phyloP scores from a whole-genome alignment of 2,888 invertebrate genomes.

The Nomada fucata region DNA sequence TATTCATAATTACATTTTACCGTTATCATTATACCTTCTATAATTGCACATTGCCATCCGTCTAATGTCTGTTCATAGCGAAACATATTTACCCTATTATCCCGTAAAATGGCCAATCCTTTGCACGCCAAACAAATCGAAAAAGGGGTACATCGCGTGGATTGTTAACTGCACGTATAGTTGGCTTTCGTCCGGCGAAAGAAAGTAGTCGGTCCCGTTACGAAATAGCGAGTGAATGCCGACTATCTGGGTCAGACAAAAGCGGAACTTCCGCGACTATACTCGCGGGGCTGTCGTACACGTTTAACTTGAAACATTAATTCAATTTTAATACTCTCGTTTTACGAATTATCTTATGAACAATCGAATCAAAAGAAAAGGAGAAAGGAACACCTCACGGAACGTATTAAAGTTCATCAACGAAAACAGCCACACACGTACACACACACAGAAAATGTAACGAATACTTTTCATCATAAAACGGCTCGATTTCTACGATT shows the following conservation, averaged over 20 bases:
- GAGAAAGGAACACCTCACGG: no score
- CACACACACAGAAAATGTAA: no score
- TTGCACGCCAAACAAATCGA: not conserved
- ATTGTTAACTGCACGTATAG: constrained; percentile 48
- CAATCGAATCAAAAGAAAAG: not conserved
- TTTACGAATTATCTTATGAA: not conserved
- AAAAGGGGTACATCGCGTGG: constrained; percentile 18
- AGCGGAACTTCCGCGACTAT: constrained; percentile 81
- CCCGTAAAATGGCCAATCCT: not conserved
- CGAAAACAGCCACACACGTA: no score
- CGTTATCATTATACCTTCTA: not conserved
- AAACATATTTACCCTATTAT: not conserved
- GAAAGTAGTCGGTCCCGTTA: constrained; percentile 81
- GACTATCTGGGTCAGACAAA: constrained; percentile 83
- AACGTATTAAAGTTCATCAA: no score
- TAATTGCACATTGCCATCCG: not conserved
- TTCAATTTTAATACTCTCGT: constrained; percentile 21
- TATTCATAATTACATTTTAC: no score
- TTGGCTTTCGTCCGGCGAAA: constrained; percentile 60
- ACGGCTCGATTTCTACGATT: no score
- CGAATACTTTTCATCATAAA: no score
- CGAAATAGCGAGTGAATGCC: constrained; percentile 83
- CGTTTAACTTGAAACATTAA: constrained; percentile 33
- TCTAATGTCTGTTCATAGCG: not conserved
- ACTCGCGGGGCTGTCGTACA: constrained; percentile 36